Evolutionary conservation across 2,113 vertebrate genomes (phyloP).

Genomic region (Vulpes lagopus): DNA sequence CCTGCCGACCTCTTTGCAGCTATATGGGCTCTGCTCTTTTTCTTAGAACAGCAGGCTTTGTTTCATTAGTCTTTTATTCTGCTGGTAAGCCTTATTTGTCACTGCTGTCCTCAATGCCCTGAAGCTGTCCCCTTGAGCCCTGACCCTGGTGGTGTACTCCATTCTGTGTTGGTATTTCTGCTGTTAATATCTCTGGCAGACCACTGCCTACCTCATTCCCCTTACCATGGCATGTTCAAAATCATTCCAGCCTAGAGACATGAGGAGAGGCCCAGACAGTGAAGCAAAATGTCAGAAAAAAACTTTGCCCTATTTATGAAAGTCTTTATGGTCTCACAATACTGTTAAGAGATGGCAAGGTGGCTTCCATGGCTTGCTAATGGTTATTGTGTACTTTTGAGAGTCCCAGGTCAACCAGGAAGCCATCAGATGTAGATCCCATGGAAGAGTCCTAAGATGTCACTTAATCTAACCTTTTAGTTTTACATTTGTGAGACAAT

Average conservation of each 20-base stretch:
- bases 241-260: neutral
- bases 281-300: neutral
- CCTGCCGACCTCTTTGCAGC: neutral
- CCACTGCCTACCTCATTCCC: neutral
- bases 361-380: neutral
- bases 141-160: neutral
- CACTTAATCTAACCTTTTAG: neutral
- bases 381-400: neutral
- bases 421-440: neutral
- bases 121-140: neutral
- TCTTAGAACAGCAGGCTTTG: neutral
- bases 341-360: neutral
- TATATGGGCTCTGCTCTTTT: neutral
- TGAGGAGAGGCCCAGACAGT: neutral
- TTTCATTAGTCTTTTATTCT: neutral
- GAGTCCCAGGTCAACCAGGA: neutral
- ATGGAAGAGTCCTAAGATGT: neutral
- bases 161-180: neutral
- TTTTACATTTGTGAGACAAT: conserved; percentile 9
- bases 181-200: neutral
- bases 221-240: neutral
- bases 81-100: neutral
- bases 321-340: neutral
- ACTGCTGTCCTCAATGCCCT: neutral
- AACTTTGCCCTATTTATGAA: neutral